Conservation (phyloP, 2,797 vertebrate genomes). For the Lemur catta region DNA sequence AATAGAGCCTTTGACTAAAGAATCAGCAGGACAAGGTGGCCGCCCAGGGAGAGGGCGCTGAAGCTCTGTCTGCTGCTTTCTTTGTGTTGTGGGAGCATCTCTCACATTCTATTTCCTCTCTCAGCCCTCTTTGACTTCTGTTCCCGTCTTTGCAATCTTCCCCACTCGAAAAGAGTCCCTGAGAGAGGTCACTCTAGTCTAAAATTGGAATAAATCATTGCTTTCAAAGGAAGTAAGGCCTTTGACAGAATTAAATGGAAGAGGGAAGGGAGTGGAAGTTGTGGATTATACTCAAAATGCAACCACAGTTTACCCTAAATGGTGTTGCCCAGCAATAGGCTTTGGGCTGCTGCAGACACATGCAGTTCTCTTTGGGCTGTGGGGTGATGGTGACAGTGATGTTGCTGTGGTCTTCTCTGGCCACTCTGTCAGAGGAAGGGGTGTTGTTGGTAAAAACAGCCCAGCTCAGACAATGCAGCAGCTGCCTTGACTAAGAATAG, state of each 20-base stretch:
- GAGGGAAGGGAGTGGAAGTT: not conserved
- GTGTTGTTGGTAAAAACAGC: slow-evolving; percentile 70
- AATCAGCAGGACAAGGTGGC: not conserved
- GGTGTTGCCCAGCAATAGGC: not conserved
- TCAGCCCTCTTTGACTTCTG: not conserved
- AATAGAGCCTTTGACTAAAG: not conserved
- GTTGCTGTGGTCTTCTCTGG: slow-evolving; percentile 62
- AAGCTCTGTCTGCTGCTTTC: fast-evolving
- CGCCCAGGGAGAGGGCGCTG: not conserved
- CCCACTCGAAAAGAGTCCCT: not conserved
- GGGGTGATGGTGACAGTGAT: not conserved
- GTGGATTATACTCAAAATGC: not conserved
- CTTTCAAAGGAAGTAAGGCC: not conserved
- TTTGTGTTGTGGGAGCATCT: not conserved
- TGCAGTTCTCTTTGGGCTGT: not conserved
- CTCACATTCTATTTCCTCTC: not conserved
- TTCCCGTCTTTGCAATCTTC: not conserved
- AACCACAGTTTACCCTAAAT: not conserved
- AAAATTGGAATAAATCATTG: slow-evolving; percentile 34
- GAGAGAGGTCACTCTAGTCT: slow-evolving; percentile 10
- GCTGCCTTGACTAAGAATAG: slow-evolving; percentile 81
- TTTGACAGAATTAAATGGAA: not conserved
- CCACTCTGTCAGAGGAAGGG: slow-evolving; percentile 49
- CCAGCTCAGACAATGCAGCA: slow-evolving; percentile 80
- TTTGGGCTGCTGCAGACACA: not conserved